Evolutionary conservation across 2,797 vertebrate species (phyloP).

Genomic region (Epinephelus coioides): DNA sequence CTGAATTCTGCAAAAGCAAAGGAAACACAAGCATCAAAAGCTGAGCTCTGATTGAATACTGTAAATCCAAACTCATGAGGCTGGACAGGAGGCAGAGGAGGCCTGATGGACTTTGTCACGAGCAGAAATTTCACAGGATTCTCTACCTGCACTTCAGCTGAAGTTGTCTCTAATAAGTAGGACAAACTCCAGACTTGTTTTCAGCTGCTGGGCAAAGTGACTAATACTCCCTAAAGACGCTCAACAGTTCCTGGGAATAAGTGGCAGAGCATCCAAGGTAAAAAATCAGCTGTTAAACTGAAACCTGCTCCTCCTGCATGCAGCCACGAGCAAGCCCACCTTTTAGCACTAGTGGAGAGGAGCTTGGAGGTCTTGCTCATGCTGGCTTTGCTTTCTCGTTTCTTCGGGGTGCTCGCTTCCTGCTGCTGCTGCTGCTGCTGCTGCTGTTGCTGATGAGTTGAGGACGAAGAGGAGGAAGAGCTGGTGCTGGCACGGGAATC

Average conservation of each 20-base stretch:
- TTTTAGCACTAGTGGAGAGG: constrained; percentile 96
- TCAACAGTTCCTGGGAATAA: constrained; percentile 1
- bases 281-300: not conserved
- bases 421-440: constrained; percentile 85
- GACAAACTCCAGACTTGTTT: constrained; percentile 9
- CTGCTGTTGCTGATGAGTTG: constrained; percentile 87
- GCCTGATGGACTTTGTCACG: not conserved
- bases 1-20: constrained; percentile 91
- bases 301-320: too few species aligned
- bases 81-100: not conserved
- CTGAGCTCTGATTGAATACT: not conserved
- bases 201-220: not conserved
- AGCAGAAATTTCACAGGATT: too few species aligned
- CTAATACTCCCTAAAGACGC: not conserved
- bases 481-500: constrained; percentile 98
- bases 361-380: constrained; percentile 99
- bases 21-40: not conserved
- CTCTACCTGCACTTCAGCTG: not conserved
- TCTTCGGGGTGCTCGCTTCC: constrained; percentile 86
- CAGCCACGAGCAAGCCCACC: constrained; percentile 76
- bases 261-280: not conserved
- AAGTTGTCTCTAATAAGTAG: not conserved
- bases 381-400: constrained; percentile 95
- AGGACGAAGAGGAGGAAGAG: constrained; percentile 95
- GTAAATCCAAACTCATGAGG: not conserved